Evolutionary conservation across 2,113 vertebrate genomes (phyloP).

Genomic region (Puma concolor): DNA sequence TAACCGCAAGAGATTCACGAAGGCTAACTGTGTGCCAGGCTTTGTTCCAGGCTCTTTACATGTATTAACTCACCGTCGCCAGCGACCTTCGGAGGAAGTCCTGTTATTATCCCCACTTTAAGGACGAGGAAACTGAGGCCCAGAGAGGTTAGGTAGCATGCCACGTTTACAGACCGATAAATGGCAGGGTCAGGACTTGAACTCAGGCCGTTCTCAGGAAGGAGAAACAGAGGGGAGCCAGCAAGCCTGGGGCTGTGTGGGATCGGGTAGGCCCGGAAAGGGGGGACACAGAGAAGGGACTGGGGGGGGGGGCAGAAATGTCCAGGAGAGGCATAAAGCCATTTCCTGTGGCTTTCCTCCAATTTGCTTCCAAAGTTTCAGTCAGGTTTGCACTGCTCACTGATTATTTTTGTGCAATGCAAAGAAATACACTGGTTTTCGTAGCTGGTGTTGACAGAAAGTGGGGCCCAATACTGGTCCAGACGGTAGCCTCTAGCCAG

Average conservation of each 20-base stretch:
- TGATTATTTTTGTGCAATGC: not conserved
- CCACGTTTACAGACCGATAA: rapidly evolving
- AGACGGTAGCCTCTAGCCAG: not conserved
- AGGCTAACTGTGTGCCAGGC: not conserved
- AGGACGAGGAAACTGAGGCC: not conserved
- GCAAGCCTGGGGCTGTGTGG: no score
- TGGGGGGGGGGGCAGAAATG: not conserved
- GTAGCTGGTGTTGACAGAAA: not conserved
- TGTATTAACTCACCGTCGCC: not conserved
- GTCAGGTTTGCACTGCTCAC: not conserved
- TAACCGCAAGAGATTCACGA: not conserved
- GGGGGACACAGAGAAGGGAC: not conserved
- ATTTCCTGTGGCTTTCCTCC: not conserved
- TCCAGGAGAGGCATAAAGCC: not conserved
- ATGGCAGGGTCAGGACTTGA: not conserved
- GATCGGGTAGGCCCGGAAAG: not conserved
- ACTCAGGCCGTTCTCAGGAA: not conserved
- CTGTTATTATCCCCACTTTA: not conserved
- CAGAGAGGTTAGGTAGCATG: not conserved
- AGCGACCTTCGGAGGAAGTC: not conserved
- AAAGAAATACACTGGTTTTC: not conserved
- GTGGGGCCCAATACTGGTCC: not conserved
- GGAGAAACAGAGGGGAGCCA: not conserved
- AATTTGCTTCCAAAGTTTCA: not conserved
- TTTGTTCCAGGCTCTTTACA: rapidly evolving